Conservation (phyloP, 2,888 invertebrate genomes). For the Calameuta pallipes region DNA sequence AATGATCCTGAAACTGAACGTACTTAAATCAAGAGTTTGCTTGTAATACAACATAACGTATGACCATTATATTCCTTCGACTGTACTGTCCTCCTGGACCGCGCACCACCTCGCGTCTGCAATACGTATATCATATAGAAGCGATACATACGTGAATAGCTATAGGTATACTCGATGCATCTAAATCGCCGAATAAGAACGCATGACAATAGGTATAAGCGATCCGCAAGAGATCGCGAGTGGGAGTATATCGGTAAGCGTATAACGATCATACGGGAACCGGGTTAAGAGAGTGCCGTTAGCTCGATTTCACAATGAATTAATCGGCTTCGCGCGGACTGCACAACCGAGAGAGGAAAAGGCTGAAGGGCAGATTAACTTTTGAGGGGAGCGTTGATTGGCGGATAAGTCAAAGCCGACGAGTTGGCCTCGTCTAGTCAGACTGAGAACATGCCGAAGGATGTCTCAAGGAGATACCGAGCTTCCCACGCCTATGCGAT, state of each 20-base stretch:
- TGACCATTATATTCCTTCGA: too few relatives aligned
- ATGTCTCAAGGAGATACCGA: constrained; percentile 2
- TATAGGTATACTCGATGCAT: too few relatives aligned
- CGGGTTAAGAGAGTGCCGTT: constrained; percentile 45
- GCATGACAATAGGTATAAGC: too few relatives aligned
- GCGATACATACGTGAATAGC: too few relatives aligned
- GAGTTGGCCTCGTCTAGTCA: background rate
- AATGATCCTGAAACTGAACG: too few relatives aligned
- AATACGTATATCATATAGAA: too few relatives aligned
- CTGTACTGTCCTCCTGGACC: too few relatives aligned
- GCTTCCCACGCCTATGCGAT: background rate
- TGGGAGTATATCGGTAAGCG: constrained; percentile 1
- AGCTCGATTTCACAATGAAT: constrained; percentile 44
- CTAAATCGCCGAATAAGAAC: too few relatives aligned
- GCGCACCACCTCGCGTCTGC: too few relatives aligned
- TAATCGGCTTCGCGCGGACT: constrained; percentile 28
- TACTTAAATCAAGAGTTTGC: too few relatives aligned
- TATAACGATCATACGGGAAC: constrained; percentile 27
- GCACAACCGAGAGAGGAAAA: background rate
- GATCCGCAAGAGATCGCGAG: too few relatives aligned
- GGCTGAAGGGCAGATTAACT: constrained; percentile 2
- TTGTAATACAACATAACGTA: too few relatives aligned
- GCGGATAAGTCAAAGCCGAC: background rate
- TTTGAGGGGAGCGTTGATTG: background rate
- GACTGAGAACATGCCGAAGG: background rate